Evolutionary conservation across 2,888 invertebrate genomes (phyloP).

Genomic region (Chaetoderma sp.): DNA sequence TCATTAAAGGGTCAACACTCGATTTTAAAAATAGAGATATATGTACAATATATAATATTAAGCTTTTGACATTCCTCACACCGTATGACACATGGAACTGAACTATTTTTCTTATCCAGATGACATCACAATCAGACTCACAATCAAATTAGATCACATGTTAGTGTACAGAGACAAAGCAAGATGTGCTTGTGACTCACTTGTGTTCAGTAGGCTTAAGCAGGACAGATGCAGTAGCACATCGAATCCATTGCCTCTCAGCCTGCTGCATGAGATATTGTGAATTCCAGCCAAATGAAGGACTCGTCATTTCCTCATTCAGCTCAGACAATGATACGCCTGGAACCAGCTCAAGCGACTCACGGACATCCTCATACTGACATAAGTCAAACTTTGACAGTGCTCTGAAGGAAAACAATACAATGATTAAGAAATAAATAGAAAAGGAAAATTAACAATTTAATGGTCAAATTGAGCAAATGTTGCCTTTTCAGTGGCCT

Average conservation of each 20-base stretch:
- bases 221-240: constrained; percentile 44
- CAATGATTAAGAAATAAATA: neutral
- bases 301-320: constrained; percentile 22
- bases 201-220: constrained; percentile 41
- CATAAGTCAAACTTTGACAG: constrained; percentile 57
- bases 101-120: too few relatives aligned
- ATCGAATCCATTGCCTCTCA: constrained; percentile 48
- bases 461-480: too few relatives aligned
- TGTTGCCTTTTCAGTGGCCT: too few relatives aligned
- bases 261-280: constrained; percentile 39
- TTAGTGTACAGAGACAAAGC: too few relatives aligned
- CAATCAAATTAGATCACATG: too few relatives aligned
- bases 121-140: too few relatives aligned
- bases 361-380: constrained; percentile 46
- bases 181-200: constrained; percentile 24
- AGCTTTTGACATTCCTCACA: too few relatives aligned
- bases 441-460: too few relatives aligned
- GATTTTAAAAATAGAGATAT: too few relatives aligned
- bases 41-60: too few relatives aligned
- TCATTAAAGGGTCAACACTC: too few relatives aligned
- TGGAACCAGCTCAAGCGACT: constrained; percentile 59
- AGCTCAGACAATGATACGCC: constrained; percentile 47
- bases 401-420: constrained; percentile 44
- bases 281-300: constrained; percentile 44
- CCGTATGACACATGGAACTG: too few relatives aligned